These are phyloP conservation scores for Eupithecia pulchellata DNA, from an alignment of 2,888 invertebrate genomes.

Conservation along the genomic window DNA sequence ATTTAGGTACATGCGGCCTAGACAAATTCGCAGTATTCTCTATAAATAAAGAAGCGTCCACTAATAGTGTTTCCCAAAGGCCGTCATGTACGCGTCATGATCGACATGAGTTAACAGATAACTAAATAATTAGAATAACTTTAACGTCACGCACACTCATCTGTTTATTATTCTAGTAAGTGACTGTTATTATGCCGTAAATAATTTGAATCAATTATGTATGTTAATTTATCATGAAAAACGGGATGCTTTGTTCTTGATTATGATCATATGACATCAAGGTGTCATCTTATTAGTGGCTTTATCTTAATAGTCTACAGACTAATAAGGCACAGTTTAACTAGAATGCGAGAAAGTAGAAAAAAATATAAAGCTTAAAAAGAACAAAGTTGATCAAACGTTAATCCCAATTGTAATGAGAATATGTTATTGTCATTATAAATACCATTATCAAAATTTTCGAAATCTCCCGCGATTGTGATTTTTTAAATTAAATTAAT, in stretches of 20 bases:
- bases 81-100: conserved; percentile 34
- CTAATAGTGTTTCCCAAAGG: conserved; percentile 61
- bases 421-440: background rate
- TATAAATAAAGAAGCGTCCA: conserved; percentile 53
- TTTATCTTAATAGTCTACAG: too few relatives aligned
- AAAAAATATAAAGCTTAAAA: background rate
- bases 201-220: conserved; percentile 2
- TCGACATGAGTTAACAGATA: conserved; percentile 7
- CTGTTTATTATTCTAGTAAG: background rate
- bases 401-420: background rate
- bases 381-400: background rate
- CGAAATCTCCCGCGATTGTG: background rate
- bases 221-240: background rate
- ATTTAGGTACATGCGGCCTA: conserved; percentile 43
- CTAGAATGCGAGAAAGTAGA: background rate
- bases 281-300: background rate
- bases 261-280: background rate
- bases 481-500: background rate
- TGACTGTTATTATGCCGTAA: background rate
- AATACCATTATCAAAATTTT: background rate
- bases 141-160: conserved; percentile 12
- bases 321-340: background rate
- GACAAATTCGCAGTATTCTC: conserved; percentile 51
- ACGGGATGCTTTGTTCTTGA: background rate
- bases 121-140: conserved; percentile 19